These are phyloP conservation scores for Chrysomela aeneicollis DNA, from an alignment of 2,888 invertebrate species.

Conservation along the genomic window DNA sequence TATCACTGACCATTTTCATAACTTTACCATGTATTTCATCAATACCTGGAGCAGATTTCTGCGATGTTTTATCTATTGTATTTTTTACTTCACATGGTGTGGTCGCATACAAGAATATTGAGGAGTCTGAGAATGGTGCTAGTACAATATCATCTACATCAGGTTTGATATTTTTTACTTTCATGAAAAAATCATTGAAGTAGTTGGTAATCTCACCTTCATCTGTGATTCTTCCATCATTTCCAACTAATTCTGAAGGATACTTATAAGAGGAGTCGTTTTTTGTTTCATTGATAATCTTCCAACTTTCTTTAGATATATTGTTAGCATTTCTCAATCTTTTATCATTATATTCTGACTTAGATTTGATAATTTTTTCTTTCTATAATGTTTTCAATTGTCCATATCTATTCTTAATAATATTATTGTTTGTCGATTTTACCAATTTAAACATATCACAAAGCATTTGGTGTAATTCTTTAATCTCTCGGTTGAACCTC, in stretches of 20 bases:
- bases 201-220: background rate
- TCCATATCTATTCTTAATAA: background rate
- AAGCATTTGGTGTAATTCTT: slow-evolving; percentile 1
- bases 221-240: background rate
- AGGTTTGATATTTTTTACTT: slow-evolving; percentile 10
- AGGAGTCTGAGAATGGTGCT: background rate
- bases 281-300: background rate
- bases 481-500: slow-evolving; percentile 2
- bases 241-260: too few species aligned
- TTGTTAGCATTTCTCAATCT: background rate
- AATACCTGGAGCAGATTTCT: slow-evolving; percentile 15
- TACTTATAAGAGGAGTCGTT: background rate
- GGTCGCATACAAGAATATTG: slow-evolving; percentile 11
- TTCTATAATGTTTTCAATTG: background rate
- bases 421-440: slow-evolving; percentile 1
- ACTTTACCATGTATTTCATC: slow-evolving; percentile 14
- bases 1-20: slow-evolving; percentile 3
- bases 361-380: background rate
- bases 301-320: slow-evolving; percentile 2
- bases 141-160: background rate
- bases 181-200: slow-evolving; percentile 10
- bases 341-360: background rate
- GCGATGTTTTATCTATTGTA: slow-evolving; percentile 12
- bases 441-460: slow-evolving; percentile 6
- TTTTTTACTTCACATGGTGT: slow-evolving; percentile 15